Conservation (phyloP, 2,113 vertebrate genomes). For the Bubo bubo region DNA sequence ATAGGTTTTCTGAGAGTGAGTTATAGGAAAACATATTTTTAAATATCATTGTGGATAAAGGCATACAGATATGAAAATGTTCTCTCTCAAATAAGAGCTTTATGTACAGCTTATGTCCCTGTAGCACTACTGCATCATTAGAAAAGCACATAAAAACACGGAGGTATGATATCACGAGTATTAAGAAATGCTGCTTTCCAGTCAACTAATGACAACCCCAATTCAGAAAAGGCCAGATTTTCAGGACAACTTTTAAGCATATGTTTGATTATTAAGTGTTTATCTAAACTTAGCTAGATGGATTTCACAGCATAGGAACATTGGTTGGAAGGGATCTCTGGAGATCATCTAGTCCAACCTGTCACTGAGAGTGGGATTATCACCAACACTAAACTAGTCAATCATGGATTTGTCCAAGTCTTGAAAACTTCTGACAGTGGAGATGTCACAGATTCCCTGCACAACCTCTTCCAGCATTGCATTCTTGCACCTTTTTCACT, state of each 20-base stretch:
- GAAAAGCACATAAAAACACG: not conserved
- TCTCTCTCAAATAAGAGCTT: not conserved
- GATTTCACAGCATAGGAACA: not conserved
- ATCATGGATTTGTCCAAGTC: fast-evolving
- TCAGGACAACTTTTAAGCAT: not conserved
- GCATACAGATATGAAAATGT: not conserved
- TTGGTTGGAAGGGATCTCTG: not conserved
- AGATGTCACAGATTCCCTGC: not conserved
- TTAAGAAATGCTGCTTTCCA: not conserved
- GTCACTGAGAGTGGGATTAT: not conserved
- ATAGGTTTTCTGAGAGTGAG: not conserved
- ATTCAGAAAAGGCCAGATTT: not conserved
- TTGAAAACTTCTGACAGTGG: not conserved
- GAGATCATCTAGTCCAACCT: not conserved
- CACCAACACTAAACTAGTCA: not conserved
- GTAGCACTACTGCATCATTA: not conserved
- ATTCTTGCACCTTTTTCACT: not conserved
- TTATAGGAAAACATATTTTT: not conserved
- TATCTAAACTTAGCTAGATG: not conserved
- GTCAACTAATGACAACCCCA: not conserved
- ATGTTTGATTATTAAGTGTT: not conserved
- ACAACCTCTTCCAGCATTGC: not conserved
- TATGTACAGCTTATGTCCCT: not conserved
- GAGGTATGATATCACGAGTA: not conserved
- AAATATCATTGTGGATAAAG: not conserved